Evolutionary conservation across 1,140 invertebrate genomes (phyloP), one percentile per base, ranked within the genome.

Genomic region (Pristionchus pacificus): DNA sequence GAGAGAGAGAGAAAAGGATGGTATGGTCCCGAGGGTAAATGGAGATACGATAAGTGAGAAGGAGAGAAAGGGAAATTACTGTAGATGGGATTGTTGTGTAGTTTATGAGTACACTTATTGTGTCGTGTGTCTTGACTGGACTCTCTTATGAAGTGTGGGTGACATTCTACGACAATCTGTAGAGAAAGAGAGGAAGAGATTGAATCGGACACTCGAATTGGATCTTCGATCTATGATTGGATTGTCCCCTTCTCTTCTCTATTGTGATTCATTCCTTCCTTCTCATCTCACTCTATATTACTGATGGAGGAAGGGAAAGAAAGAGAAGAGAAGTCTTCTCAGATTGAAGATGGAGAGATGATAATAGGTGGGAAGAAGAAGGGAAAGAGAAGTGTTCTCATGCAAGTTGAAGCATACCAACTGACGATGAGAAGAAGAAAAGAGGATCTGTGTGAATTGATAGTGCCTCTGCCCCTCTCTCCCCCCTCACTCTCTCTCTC

Each of bases 301-400:
- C 49, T 58, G 65, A 66, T 66, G 59, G 65, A 58, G 29, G 57
- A 57, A 66, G n/a, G 32, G 59, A 30, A 24, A n/a, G n/a, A n/a
- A n/a, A n/a, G n/a, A n/a, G n/a, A n/a, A n/a, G 32, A 57, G 59
- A 58, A 29, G 59, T 66, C 59, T 58, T 57, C 65, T 66, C 65
- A 66, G 49, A 66, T 38, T 66, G 65, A 66, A 66, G 32, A 49
- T 55, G 57, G n/a, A 61, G 24, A 19, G 65, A 66, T 66, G 65
- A 30, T 58, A 30, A 66, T 57, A 58, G 59, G 65, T 66, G 59
- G 30, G 57, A 62, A 32, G 49, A 3, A 25, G 29, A 29, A 30
- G 31, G 59, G 29, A 66, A 49, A 33, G 38, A 66, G 65, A 66
- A 30, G 59, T n/a, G 32, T 58, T 38, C 65, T 49, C 57, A 65